Conservation (phyloP, 2,797 vertebrate species). For the Falco peregrinus region DNA sequence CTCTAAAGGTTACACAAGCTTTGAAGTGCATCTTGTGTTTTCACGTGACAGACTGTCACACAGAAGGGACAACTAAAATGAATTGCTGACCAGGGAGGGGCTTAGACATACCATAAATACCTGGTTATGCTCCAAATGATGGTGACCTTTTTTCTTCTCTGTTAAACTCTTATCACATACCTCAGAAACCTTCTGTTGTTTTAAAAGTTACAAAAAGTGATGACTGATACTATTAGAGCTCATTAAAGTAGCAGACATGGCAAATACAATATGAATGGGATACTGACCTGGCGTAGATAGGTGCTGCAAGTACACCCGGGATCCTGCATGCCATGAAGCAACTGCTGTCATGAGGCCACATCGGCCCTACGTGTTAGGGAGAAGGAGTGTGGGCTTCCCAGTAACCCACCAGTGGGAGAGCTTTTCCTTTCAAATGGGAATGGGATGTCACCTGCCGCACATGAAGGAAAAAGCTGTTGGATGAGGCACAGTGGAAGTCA, state of each 20-base stretch:
- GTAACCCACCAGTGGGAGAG: background rate
- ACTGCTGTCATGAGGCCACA: background rate
- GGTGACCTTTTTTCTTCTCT: background rate
- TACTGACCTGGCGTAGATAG: background rate
- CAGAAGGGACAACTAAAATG: background rate
- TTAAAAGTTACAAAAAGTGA: background rate
- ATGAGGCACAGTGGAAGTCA: background rate
- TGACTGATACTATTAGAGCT: background rate
- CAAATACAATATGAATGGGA: background rate
- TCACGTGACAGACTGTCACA: background rate
- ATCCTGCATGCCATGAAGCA: background rate
- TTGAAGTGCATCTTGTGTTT: constrained; percentile 41
- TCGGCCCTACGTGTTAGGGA: background rate
- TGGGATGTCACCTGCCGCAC: background rate
- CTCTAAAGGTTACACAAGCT: constrained; percentile 37
- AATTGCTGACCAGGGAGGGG: constrained; percentile 1
- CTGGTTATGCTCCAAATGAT: background rate
- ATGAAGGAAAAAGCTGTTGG: background rate
- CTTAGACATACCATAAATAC: background rate
- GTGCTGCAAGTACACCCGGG: accelerated
- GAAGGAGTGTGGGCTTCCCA: background rate
- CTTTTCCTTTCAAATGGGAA: background rate
- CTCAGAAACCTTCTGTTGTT: background rate
- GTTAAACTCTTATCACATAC: background rate
- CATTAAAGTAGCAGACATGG: background rate